These are phyloP conservation scores for Conomelus anceps DNA, from an alignment of 2,888 invertebrate species.

Conservation along the genomic window DNA sequence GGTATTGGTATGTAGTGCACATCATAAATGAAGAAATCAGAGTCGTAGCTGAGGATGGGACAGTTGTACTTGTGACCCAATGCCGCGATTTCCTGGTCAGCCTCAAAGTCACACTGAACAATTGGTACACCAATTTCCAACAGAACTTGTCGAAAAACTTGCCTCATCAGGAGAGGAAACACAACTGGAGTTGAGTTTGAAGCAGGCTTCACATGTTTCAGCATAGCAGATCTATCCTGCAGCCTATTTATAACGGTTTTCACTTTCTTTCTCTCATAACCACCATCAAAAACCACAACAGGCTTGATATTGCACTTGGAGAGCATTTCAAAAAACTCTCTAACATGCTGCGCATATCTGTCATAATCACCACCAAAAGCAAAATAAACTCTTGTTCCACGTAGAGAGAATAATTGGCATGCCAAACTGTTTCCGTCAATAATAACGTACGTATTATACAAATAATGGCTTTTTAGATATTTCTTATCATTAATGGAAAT, in stretches of 20 bases:
- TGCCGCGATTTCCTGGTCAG: slow-evolving; percentile 80
- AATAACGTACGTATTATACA: slow-evolving; percentile 62
- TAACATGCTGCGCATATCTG: slow-evolving; percentile 57
- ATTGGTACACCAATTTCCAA: slow-evolving; percentile 56
- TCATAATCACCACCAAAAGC: slow-evolving; percentile 85
- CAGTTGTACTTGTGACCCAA: slow-evolving; percentile 70
- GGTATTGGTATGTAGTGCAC: slow-evolving; percentile 73
- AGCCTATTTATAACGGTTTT: slow-evolving; percentile 56
- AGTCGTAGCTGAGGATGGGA: slow-evolving; percentile 86
- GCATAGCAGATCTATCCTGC: slow-evolving; percentile 48
- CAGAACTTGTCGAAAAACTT: slow-evolving; percentile 66
- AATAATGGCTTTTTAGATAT: slow-evolving; percentile 55
- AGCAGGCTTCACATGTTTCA: slow-evolving; percentile 24
- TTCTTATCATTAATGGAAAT: slow-evolving; percentile 58
- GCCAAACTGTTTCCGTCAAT: slow-evolving; percentile 76
- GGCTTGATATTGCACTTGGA: slow-evolving; percentile 62
- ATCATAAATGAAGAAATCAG: slow-evolving; percentile 88
- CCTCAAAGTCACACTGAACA: slow-evolving; percentile 77
- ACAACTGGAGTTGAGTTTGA: slow-evolving; percentile 34
- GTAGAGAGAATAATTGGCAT: slow-evolving; percentile 58
- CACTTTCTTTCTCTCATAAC: slow-evolving; percentile 63
- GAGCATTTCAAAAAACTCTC: slow-evolving; percentile 62
- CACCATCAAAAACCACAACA: slow-evolving; percentile 74
- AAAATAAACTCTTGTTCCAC: slow-evolving; percentile 52
- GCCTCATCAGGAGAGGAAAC: slow-evolving; percentile 69